These are phyloP conservation scores for Eidolon helvum DNA, from an alignment of 2,113 vertebrate genomes.

Conservation along the genomic window DNA sequence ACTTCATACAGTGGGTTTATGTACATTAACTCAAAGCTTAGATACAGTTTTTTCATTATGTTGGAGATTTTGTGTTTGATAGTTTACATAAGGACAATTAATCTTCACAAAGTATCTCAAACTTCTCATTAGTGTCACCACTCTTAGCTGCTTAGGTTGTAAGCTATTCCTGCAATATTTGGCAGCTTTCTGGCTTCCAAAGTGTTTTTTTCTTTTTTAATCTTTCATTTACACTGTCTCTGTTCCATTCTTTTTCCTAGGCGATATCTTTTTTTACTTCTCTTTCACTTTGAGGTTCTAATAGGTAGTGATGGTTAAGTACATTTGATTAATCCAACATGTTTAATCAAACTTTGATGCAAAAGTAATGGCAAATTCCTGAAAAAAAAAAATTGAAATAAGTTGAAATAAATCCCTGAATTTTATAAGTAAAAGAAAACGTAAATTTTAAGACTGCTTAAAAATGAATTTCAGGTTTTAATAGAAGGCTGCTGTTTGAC, in stretches of 20 bases:
- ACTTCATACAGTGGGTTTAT: background rate
- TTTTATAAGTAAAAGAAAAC: slow-evolving; percentile 47
- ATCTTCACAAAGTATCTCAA: background rate
- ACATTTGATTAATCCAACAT: slow-evolving; percentile 13
- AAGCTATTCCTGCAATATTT: background rate
- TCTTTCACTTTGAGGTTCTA: slow-evolving; percentile 30
- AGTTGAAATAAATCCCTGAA: slow-evolving; percentile 6
- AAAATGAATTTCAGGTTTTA: slow-evolving; percentile 2
- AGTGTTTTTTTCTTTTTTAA: background rate
- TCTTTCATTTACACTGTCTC: background rate
- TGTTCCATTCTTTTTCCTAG: background rate
- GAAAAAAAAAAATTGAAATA: too few relatives aligned
- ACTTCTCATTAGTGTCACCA: background rate
- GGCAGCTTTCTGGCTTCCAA: slow-evolving; percentile 5
- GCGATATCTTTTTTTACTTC: background rate
- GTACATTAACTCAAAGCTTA: slow-evolving; percentile 5
- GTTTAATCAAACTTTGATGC: background rate
- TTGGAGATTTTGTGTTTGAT: slow-evolving; percentile 12
- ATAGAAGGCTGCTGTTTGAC: background rate
- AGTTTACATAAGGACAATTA: background rate
- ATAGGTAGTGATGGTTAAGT: background rate
- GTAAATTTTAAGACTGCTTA: slow-evolving; percentile 23
- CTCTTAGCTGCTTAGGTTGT: background rate
- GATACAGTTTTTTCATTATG: background rate
- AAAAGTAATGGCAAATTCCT: slow-evolving; percentile 29